Base-by-base conservation (phyloP, 2,888 invertebrate genomes). In the Leptinotarsa tumamoca region DNA sequence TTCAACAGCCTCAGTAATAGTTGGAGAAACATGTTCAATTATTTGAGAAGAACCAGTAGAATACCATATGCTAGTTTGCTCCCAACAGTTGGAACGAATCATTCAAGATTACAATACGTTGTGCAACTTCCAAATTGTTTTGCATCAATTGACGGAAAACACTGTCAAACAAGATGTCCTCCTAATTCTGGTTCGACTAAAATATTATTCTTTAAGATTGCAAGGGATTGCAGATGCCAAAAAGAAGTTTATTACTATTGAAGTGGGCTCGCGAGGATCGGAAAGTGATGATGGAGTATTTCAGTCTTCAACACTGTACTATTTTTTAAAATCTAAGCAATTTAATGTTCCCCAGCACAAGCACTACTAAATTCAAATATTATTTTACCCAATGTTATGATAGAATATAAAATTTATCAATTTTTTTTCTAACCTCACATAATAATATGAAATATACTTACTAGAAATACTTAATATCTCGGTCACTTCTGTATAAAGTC, bases 131-230 rank as follows among this genome's bases (percentile, higher is more conserved):
- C 72, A 17, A 73, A 73, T n/a, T 69, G 68, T 27, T 73, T 73
- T 43, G 73, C 67, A 51, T 51, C 51, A 10, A 51, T 23, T 51
- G 51, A 51, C 51, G 51, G 51, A 4, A 51, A 51, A 51, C 56
- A 69, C 54, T 73, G 69, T 43, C 66, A 73, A 73, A 73, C 66
- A 74, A 73, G 68, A 68, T 67, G 54, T 56, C 58, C 68, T 15
- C 68, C 67, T 15, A 67, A 72, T 21, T 21, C 23, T 56, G 72
- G 72, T n/a, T 18, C 67, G 56, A 52, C n/a, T 70, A 17, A 74
- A 74, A 70, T 74, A 74, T 58, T 70, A 21, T 73, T 74, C 70
- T 50, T n/a, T 70, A 14, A 67, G 18, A 66, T 63, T 74, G 33
- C 67, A 74, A 70, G 70, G 43, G 49, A 58, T 70, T 70, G 69